A percentile compares a stretch with the other conserved stretches of the same genome.
phyloP scores from a whole-genome alignment of 2,888 invertebrate genomes.

The Ichneumoninae sp. region DNA sequence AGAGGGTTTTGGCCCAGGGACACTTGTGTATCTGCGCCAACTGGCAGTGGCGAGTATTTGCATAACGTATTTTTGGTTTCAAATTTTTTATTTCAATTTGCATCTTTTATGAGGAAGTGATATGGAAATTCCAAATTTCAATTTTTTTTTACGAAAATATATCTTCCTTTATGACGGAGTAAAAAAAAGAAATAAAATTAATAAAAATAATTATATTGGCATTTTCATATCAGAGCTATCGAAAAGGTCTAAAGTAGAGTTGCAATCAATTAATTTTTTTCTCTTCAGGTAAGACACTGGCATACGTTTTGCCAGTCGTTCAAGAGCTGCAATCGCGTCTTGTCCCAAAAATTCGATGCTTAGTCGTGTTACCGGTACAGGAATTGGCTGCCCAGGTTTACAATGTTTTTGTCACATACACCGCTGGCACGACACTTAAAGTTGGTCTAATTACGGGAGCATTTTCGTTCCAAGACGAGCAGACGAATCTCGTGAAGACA shows the following conservation, averaged over 20 bases:
- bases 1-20: slow-evolving; percentile 91
- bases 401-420: slow-evolving; percentile 91
- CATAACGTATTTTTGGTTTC: too few species aligned
- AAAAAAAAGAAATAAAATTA: too few species aligned
- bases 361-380: slow-evolving; percentile 96
- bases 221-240: too few species aligned
- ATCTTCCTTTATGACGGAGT: too few species aligned
- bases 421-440: slow-evolving; percentile 88
- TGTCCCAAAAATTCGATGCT: slow-evolving; percentile 90
- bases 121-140: too few species aligned
- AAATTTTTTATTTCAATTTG: too few species aligned
- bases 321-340: slow-evolving; percentile 88
- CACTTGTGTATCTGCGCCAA: slow-evolving; percentile 98
- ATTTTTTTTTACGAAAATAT: too few species aligned
- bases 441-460: slow-evolving; percentile 90
- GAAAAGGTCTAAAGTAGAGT: too few species aligned
- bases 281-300: slow-evolving; percentile 90
- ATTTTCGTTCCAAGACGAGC: slow-evolving; percentile 89
- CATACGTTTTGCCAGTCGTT: slow-evolving; percentile 96
- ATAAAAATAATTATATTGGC: too few species aligned
- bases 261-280: neutral
- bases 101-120: too few species aligned
- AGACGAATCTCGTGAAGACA: slow-evolving; percentile 87
- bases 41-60: slow-evolving; percentile 91
- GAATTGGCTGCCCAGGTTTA: slow-evolving; percentile 96